Conservation (phyloP, 2,888 invertebrate species). For the Limnephilus rhombicus region DNA sequence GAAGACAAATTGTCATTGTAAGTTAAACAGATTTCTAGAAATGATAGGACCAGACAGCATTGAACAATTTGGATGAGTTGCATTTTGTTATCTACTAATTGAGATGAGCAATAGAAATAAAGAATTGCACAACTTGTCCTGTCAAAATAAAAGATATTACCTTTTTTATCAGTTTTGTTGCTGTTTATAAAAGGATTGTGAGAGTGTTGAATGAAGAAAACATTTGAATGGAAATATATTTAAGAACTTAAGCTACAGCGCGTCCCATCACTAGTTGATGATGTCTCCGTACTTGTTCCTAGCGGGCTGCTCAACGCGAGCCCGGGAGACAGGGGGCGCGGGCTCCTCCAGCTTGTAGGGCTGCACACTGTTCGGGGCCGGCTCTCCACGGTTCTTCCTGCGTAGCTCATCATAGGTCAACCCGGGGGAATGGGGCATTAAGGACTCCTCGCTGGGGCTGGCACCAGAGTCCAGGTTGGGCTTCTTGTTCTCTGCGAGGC, state of each 20-base stretch:
- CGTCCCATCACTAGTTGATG: constrained; percentile 37
- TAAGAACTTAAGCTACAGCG: neutral
- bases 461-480: constrained; percentile 77
- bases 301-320: constrained; percentile 38
- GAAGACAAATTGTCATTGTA: neutral
- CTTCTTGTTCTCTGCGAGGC: constrained; percentile 79
- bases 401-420: constrained; percentile 86
- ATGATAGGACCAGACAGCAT: neutral
- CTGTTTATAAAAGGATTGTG: neutral
- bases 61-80: neutral
- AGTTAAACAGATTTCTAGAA: neutral
- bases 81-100: neutral
- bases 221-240: neutral
- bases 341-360: constrained; percentile 73
- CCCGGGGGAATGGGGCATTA: constrained; percentile 68
- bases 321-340: constrained; percentile 14
- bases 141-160: neutral
- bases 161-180: neutral
- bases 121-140: neutral
- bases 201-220: neutral
- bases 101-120: neutral
- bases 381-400: constrained; percentile 83
- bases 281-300: constrained; percentile 61
- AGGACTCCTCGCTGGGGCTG: constrained; percentile 41
- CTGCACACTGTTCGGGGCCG: constrained; percentile 73